A percentile compares a stretch with the other conserved stretches of the same genome.
Evolutionary conservation across 2,888 invertebrate species (phyloP).

Genomic region (Apoda limacodes): DNA sequence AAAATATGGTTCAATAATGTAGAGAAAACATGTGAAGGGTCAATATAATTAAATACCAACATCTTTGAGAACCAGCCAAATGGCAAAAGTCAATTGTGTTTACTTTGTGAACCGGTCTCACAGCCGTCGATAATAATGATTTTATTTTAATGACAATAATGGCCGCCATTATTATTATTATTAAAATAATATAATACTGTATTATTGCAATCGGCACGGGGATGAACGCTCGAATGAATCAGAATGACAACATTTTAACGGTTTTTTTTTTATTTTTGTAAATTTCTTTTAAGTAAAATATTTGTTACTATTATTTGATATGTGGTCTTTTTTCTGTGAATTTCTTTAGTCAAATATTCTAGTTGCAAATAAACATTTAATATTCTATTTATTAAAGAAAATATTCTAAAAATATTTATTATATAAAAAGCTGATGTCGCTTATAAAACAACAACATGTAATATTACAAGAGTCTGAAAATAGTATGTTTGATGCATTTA

Average conservation of each 20-base stretch:
- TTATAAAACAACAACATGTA: too few relatives aligned
- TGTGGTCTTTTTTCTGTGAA: too few relatives aligned
- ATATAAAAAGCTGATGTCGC: too few relatives aligned
- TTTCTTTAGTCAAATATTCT: too few relatives aligned
- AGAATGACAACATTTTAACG: constrained; percentile 46
- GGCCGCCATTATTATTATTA: constrained; percentile 52
- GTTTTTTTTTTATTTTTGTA: constrained; percentile 20
- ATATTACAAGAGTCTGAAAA: too few relatives aligned
- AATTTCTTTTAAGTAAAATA: constrained; percentile 20
- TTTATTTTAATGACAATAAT: constrained; percentile 54
- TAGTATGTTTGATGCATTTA: too few relatives aligned
- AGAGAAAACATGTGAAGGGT: constrained; percentile 47
- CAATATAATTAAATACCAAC: constrained; percentile 56
- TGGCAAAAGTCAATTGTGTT: constrained; percentile 66
- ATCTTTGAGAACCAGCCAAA: constrained; percentile 59
- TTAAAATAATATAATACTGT: constrained; percentile 38
- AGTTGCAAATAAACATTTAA: too few relatives aligned
- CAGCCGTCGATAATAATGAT: constrained; percentile 39
- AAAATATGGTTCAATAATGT: constrained; percentile 39
- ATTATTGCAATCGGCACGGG: constrained; percentile 51
- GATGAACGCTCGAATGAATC: constrained; percentile 58
- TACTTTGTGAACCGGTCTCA: constrained; percentile 52
- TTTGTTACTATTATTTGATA: constrained; percentile 24
- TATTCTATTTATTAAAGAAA: too few relatives aligned
- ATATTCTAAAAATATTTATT: too few relatives aligned